Percentiles rank a stretch among this genome's conserved stretches.
These are phyloP conservation scores for Drosophila testacea DNA, from an alignment of 2,888 invertebrate species.

Conservation along the genomic window DNA sequence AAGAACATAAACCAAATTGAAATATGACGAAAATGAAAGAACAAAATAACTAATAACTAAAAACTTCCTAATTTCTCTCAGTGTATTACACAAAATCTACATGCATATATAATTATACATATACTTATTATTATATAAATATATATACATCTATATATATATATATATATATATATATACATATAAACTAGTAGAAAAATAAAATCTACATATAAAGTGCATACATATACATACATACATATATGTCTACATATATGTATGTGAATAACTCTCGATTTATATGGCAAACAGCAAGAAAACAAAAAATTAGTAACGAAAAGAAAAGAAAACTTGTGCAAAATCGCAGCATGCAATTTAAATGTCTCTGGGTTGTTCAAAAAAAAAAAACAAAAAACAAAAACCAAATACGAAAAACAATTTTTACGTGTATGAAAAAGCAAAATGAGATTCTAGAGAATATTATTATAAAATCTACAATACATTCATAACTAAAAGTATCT, in stretches of 20 bases:
- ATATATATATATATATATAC: constrained; percentile 26
- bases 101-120: constrained; percentile 47
- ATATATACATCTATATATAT: constrained; percentile 33
- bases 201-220: constrained; percentile 40
- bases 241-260: constrained; percentile 43
- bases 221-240: constrained; percentile 37
- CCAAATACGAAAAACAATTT: constrained; percentile 26
- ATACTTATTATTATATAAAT: constrained; percentile 37
- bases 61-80: constrained; percentile 85
- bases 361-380: constrained; percentile 58
- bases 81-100: constrained; percentile 74
- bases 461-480: constrained; percentile 44
- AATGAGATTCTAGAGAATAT: constrained; percentile 39
- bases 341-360: constrained; percentile 50
- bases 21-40: background rate
- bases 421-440: constrained; percentile 54
- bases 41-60: constrained; percentile 42
- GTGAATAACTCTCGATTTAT: constrained; percentile 37
- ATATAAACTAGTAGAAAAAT: constrained; percentile 24
- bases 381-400: constrained; percentile 31
- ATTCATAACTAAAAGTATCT: constrained; percentile 37
- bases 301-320: background rate
- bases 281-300: constrained; percentile 5
- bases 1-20: background rate
- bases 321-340: constrained; percentile 34